Conservation (phyloP, 2,888 invertebrate species). For the Drosophila mettleri region DNA sequence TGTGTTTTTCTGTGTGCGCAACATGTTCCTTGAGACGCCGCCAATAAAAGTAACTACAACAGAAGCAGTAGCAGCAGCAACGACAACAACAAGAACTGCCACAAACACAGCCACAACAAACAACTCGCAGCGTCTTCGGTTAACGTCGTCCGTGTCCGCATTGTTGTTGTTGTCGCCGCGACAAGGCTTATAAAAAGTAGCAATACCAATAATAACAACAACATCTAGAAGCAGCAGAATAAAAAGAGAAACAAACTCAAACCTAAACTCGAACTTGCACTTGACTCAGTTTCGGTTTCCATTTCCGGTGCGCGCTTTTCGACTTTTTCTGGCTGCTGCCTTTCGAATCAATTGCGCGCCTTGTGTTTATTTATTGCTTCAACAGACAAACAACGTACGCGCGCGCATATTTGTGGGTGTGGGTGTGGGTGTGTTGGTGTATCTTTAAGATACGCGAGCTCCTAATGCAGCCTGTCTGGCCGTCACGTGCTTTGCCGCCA, state of each 20-base stretch:
- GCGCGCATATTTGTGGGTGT: constrained; percentile 23
- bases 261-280: constrained; percentile 55
- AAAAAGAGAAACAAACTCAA: constrained; percentile 24
- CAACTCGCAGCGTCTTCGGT: constrained; percentile 70
- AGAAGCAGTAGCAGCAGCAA: constrained; percentile 21
- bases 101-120: constrained; percentile 38
- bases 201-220: constrained; percentile 35
- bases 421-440: constrained; percentile 30
- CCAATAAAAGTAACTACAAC: constrained; percentile 67
- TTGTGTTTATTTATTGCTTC: constrained; percentile 70
- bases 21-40: constrained; percentile 78
- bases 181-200: constrained; percentile 62
- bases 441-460: constrained; percentile 70
- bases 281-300: constrained; percentile 66
- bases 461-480: constrained; percentile 27
- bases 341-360: constrained; percentile 46
- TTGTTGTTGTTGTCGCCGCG: constrained; percentile 39
- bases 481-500: constrained; percentile 55
- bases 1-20: constrained; percentile 78
- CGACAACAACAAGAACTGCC: constrained; percentile 11
- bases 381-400: constrained; percentile 32
- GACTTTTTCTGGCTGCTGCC: constrained; percentile 53
- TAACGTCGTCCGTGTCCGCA: constrained; percentile 29
- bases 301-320: constrained; percentile 74
- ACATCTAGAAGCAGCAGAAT: constrained; percentile 29